Base-by-base conservation (phyloP, 1,140 invertebrate species). In the Capitella teleta region DNA sequence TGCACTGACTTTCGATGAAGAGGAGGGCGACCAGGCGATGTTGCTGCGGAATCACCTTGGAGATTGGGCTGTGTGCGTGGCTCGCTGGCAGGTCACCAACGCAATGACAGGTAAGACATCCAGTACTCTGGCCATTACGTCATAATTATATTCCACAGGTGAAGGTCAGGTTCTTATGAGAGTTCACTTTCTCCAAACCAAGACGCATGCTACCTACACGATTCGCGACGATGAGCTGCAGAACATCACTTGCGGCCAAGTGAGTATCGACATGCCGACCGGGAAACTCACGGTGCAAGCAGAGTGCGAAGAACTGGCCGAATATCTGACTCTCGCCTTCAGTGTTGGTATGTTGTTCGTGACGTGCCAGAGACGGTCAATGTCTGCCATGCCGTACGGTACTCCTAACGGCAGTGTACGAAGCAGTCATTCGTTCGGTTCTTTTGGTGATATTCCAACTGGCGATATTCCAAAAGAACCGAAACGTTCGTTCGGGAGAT, bases 201-300 rank as follows among this genome's bases (percentile, higher is more conserved):
- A n/a, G 42, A 44, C 42, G 18, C 21, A 26, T 44, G 21, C 21
- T 30, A 16, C 19, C 28, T 21, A 26, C 38, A 16, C 42, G 14
- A 49, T 53, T 12, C 24, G 38, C 8, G 52, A 53, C 36, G 52
- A 53, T 25, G 52, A 53, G 25, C 24, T 49, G 5, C 46, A 49
- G 18, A 48, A 25, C 23, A 38, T 53, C 16, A 21, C n/a, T n/a
- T 28, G 25, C 21, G 47, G 40, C 28, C 14, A 30, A 38, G 40
- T 53, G 23, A 14, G 21, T 18, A 34, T 53, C 45, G 52, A 53
- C 28, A 23, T 53, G 47, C 52, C 52, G 21, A 42, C 47, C 18
- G 52, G 52, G 16, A 25, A 41, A 10, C 26, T 53, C n/a, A 43
- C 52, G 26, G 25, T 49, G 16, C 28, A 23, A 6, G 36, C 46